Evolutionary conservation across 2,797 vertebrate species (phyloP), one percentile per base, ranked within the genome.

Genomic region (Argya squamiceps): DNA sequence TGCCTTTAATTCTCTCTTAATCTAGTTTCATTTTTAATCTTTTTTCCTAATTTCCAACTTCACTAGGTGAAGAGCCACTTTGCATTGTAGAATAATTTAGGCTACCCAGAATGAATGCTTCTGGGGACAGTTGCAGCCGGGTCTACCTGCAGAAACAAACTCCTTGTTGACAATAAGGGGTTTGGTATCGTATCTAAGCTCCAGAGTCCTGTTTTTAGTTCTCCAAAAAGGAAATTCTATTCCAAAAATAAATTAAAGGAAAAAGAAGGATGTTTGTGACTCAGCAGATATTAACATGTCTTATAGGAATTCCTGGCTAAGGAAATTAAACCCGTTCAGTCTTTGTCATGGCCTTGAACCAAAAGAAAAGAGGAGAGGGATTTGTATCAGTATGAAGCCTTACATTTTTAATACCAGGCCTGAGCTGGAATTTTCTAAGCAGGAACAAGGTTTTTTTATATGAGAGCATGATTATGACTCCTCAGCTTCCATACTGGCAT

Each of bases 281-380:
- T 74, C 44, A 76, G 59, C 20, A 88, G 70, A 37, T 60, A 71
- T n/a, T 58, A 73, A 13, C 0, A 0, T 24, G 41, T 11, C 3
- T 65, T 64, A 22, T 23, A 62, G 59, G 59, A 87, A 76, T 76
- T 69, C 46, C 47, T 64, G 41, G 24, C 47, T 85, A 49, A 60
- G 20, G 58, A 88, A 92, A 60, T 2, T 0, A 0, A 74, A 64
- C 23, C 7, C 6, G 0, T 43, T 69, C 71, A 49, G 19, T 23
- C 44, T 84, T 69, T 83, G 12, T 70, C 36, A 63, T 52, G 78
- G 6, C 39, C 65, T 73, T 67, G 32, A 84, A 65, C 15, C 5
- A 3, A 47, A 89, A 76, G 36, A 32, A 63, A 67, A 80, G 74
- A 37, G 29, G 22, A 73, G 37, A 86, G 21, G 24, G 8, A 39